Base-by-base conservation (phyloP, 2,888 invertebrate genomes). In the Coelopa pilipes region DNA sequence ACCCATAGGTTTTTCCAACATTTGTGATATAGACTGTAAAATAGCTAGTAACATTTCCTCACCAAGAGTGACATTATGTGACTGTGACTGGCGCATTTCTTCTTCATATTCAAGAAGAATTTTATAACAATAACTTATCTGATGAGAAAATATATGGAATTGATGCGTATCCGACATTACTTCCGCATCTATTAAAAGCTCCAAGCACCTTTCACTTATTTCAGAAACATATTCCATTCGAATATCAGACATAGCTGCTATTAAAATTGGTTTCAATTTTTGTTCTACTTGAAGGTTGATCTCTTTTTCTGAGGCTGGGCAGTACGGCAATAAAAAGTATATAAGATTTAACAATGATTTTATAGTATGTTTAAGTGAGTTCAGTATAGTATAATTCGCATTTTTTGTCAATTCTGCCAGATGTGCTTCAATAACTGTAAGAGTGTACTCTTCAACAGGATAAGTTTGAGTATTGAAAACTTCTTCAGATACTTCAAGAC, bases 1-100 rank as follows among this genome's bases (percentile, higher is more conserved):
- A 0, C 96, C 96, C 0, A 93, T 91, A 0, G 93, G 90, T 76
- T 94, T 94, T 71, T 96, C 96, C 24, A 97, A 86, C 78, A 96
- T 91, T 81, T 92, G 92, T 84, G 96, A 96, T 92, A 97, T 93
- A 82, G 96, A 96, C 80, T 93, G 93, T 77, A 87, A 86, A 46
- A 87, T 84, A 1, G 85, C 83, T 75, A 87, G 82, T 45, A 87
- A 75, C 76, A 88, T 83, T 1, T 83, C 82, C 24, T 87, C 85
- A 24, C 87, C 81, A 3, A 86, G 76, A 2, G 83, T 79, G n/a
- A 82, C 81, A 50, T 81, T 79, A 72, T 77, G 75, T 4, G 72
- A 71, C 3, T 59, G 59, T 0, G 78, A 76, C 2, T 77, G 67
- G 7, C 78, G 79, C 53, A 86, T 80, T 13, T 87, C 84, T 1